Evolutionary conservation across 2,888 invertebrate genomes (phyloP), one percentile per base, ranked within the genome.

Genomic region (Corbicula japonica): DNA sequence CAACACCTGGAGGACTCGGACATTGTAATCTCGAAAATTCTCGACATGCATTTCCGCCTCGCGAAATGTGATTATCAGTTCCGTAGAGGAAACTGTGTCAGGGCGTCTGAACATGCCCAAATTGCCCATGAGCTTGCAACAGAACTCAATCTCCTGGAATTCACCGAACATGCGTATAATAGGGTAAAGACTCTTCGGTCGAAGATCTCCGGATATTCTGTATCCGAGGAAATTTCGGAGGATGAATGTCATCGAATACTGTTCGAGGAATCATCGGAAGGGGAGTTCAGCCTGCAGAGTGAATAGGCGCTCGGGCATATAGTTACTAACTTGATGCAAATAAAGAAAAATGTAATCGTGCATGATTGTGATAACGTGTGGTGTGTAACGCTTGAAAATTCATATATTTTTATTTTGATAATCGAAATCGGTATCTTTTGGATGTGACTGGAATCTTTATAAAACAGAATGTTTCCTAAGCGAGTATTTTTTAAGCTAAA

Each of bases 11-110:
- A 83, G 62, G 66, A 86, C 38, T 83, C 83, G 1, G 71, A 82
- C 38, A 83, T 83, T 6, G 63, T 66, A 6, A 79, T 84, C 41
- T 63, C 83, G 30, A 84, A 80, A 62, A 84, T 86, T 58, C 60
- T 86, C 18, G 76, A 83, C 15, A 83, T 84, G 73, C 83, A 83
- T 56, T 83, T 75, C 18, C 65, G 76, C 2, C 56, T 86, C 1
- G 86, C 83, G 3, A 86, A 83, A 46, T 83, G 79, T 58, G 86
- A 86, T 60, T 86, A 77, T 54, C 79, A 84, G 28, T 86, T 73
- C 38, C 63, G 84, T 34, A 62, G 76, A 30, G 48, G 46, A 12
- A 83, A 84, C 35, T 50, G 46, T 18, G 52, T 61, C 1, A 50
- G 83, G 10, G 79, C 83, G 12, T 44, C 76, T n/a, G 79, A 86